Percentiles rank a stretch among this genome's conserved stretches.
Evolutionary conservation across 1,140 invertebrate species (phyloP).

Genomic region (Drosophila aff.): DNA sequence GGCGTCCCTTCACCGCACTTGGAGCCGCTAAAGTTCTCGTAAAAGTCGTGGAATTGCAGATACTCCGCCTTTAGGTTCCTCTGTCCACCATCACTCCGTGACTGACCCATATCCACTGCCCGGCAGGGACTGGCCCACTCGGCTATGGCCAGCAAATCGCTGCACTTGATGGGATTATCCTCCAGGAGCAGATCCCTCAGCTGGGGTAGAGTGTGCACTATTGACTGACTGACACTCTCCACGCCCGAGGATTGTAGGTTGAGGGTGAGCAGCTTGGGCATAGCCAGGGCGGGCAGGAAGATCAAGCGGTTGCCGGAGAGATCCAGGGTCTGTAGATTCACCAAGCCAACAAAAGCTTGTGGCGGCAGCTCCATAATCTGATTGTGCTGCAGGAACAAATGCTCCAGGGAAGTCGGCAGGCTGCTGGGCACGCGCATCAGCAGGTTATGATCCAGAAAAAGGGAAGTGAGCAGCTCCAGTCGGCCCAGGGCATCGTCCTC

Average conservation of each 20-base stretch:
- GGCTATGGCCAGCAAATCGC: conserved; percentile 78
- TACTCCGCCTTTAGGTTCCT: conserved; percentile 69
- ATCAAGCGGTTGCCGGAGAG: conserved; percentile 77
- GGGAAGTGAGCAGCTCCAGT: conserved; percentile 90
- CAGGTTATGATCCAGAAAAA: conserved; percentile 92
- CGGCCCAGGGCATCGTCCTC: conserved; percentile 95
- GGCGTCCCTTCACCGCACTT: conserved; percentile 26
- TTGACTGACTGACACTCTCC: conserved; percentile 73
- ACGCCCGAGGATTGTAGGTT: conserved; percentile 76
- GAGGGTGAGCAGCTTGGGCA: conserved; percentile 73
- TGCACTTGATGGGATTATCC: conserved; percentile 82
- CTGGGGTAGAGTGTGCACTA: conserved; percentile 78
- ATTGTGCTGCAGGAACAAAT: conserved; percentile 88
- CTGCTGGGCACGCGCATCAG: conserved; percentile 89
- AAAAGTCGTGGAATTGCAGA: conserved; percentile 67
- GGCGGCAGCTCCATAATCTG: conserved; percentile 87
- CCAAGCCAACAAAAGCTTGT: conserved; percentile 90
- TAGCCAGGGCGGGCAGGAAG: conserved; percentile 69
- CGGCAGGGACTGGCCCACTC: conserved; percentile 83
- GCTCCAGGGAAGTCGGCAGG: conserved; percentile 88
- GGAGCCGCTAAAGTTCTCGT: conserved; percentile 57
- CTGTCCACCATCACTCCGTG: conserved; percentile 4
- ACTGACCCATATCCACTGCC: conserved; percentile 50
- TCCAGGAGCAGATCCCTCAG: conserved; percentile 79
- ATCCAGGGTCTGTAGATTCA: conserved; percentile 89